These are phyloP conservation scores for Eilema griseolum DNA, from an alignment of 2,888 invertebrate genomes.

Conservation along the genomic window DNA sequence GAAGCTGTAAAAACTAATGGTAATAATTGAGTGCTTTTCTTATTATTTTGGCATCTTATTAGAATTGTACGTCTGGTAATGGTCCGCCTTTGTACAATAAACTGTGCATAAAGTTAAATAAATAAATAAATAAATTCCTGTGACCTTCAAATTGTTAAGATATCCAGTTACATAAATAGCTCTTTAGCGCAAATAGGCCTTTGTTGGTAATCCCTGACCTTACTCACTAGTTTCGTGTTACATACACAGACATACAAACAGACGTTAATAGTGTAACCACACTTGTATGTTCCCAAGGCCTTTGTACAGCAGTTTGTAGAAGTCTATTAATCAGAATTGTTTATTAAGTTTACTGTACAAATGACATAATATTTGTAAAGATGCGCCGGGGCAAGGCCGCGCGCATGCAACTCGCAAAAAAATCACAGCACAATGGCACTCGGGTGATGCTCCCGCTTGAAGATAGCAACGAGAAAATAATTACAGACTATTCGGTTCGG, in stretches of 20 bases:
- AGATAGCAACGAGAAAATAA: too few relatives aligned
- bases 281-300: conserved; percentile 6
- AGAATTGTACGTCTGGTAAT: too few relatives aligned
- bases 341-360: conserved; percentile 30
- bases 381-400: conserved; percentile 57
- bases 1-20: not conserved
- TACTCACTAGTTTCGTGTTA: conserved; percentile 10
- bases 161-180: not conserved
- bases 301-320: conserved; percentile 12
- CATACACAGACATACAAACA: not conserved
- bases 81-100: too few relatives aligned
- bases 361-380: conserved; percentile 58
- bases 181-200: conserved; percentile 6
- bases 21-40: not conserved
- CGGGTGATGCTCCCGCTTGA: too few relatives aligned
- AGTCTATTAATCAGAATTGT: conserved; percentile 48
- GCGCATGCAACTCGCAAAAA: too few relatives aligned
- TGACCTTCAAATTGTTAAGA: not conserved
- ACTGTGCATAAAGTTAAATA: too few relatives aligned
- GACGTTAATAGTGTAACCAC: conserved; percentile 6
- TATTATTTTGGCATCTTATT: too few relatives aligned
- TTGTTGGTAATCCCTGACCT: conserved; percentile 17
- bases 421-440: too few relatives aligned
- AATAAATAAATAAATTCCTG: too few relatives aligned
- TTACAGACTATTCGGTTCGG: too few relatives aligned